Base-by-base conservation (phyloP, 92 coral and sea anemone genomes). In the Epizoanthus ramosus region DNA sequence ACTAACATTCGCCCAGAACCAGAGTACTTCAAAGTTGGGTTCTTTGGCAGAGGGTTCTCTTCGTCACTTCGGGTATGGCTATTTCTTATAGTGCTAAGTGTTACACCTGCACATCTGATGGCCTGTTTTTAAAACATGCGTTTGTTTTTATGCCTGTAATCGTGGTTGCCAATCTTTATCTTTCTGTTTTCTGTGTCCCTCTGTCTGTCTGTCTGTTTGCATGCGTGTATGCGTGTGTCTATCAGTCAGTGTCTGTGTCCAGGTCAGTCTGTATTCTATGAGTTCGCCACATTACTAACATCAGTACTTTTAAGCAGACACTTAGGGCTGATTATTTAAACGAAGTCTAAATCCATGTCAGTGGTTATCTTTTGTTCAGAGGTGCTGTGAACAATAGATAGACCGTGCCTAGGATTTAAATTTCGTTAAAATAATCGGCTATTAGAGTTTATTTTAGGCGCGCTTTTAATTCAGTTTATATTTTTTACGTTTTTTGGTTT, bases 11-110 rank as follows among this genome's bases (percentile, higher is more conserved):
- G 99, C n/a, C 93, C 96, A 4, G 99, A 94, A 23, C 91, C 97
- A 17, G 98, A 92, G 76, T 96, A 94, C 85, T 96, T 94, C 86
- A 86, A 93, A 79, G 98, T 96, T 7, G 99, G 96, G 4, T 92
- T 96, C 88, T 96, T 81, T 73, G 99, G 99, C 52, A 86, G 70
- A 56, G 99, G 94, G 0, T 96, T 96, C 54, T 95, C 99, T 24
- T 80, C 92, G 3, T 96, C 95, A 23, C 89, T 96, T 16, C 83
- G 95, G 94, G 99, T 96, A 87, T 24, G 90, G 74, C 52, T 37
- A 19, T 66, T 9, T 6, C 24, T 52, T 15, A 6, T 28, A 6
- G 19, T 76, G 16, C 8, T 5, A 8, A 57, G 13, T 17, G 3
- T 6, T 13, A 39, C 4, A 1, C 16, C 41, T 52, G 14, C 59